Conservation (phyloP, 2,797 vertebrate species). For the Adelosebastes latens region DNA sequence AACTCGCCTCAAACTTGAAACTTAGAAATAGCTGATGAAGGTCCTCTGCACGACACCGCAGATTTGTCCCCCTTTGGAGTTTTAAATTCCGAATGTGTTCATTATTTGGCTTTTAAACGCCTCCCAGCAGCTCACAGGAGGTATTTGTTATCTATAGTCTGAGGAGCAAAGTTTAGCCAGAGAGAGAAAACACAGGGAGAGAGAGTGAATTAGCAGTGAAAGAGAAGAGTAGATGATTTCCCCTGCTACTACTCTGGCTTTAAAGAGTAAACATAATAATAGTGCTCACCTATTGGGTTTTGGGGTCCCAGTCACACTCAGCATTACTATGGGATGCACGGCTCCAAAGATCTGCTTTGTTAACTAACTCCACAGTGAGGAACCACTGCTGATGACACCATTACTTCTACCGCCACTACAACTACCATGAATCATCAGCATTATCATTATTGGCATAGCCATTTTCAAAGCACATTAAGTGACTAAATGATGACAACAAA, state of each 20-base stretch:
- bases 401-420: background rate
- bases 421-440: slow-evolving; percentile 26
- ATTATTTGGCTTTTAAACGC: slow-evolving; percentile 54
- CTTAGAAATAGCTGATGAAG: slow-evolving; percentile 45
- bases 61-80: slow-evolving; percentile 30
- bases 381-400: slow-evolving; percentile 17
- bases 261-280: slow-evolving; percentile 81
- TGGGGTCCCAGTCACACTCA: slow-evolving; percentile 33
- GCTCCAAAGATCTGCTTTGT: slow-evolving; percentile 47
- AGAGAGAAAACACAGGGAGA: slow-evolving; percentile 43
- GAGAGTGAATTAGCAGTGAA: slow-evolving; percentile 47
- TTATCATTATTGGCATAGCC: slow-evolving; percentile 8
- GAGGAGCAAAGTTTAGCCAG: slow-evolving; percentile 52
- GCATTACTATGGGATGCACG: slow-evolving; percentile 42
- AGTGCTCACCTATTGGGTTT: slow-evolving; percentile 62
- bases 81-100: slow-evolving; percentile 54
- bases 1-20: slow-evolving; percentile 55
- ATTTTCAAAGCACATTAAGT: slow-evolving; percentile 47
- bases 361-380: slow-evolving; percentile 29
- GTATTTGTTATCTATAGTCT: slow-evolving; percentile 57
- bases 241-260: slow-evolving; percentile 66
- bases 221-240: slow-evolving; percentile 74
- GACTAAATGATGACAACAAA: slow-evolving; percentile 23
- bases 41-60: slow-evolving; percentile 20
- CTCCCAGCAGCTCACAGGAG: slow-evolving; percentile 30